Evolutionary conservation across 2,888 invertebrate genomes (phyloP).

Genomic region (Auanema sp.): DNA sequence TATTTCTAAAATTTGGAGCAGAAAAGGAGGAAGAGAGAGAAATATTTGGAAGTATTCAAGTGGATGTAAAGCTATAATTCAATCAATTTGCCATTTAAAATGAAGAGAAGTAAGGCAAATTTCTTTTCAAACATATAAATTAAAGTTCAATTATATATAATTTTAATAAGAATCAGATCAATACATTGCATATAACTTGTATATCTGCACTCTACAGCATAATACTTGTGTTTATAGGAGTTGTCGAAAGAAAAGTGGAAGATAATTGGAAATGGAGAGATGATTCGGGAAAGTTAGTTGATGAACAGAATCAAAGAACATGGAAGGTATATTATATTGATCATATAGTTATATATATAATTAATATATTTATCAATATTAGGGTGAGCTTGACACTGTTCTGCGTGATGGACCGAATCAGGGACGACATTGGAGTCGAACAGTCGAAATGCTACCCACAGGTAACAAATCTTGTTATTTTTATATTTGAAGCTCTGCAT

Average conservation of each 20-base stretch:
- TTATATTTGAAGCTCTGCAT: constrained; percentile 1
- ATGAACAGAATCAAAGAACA: constrained; percentile 34
- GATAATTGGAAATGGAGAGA: constrained; percentile 48
- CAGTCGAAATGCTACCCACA: constrained; percentile 36
- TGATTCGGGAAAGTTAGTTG: constrained; percentile 34
- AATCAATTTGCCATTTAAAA: too few relatives aligned
- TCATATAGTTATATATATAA: background rate
- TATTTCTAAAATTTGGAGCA: too few relatives aligned
- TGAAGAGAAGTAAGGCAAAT: background rate
- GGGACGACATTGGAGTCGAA: constrained; percentile 43
- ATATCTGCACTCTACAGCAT: too few relatives aligned
- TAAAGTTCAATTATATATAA: background rate
- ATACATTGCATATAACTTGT: background rate
- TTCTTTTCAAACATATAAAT: background rate
- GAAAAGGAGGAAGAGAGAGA: constrained; percentile 2
- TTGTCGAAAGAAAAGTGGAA: constrained; percentile 41
- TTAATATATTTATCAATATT: background rate
- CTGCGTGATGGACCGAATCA: constrained; percentile 41
- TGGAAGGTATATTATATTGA: constrained; percentile 32
- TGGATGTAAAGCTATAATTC: background rate
- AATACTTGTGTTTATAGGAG: constrained; percentile 22
- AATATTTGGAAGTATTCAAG: background rate
- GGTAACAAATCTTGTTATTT: constrained; percentile 17
- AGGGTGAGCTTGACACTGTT: constrained; percentile 44
- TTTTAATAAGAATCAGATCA: background rate